phyloP scores from a whole-genome alignment of 2,113 vertebrate species.

The Catagonus wagneri region DNA sequence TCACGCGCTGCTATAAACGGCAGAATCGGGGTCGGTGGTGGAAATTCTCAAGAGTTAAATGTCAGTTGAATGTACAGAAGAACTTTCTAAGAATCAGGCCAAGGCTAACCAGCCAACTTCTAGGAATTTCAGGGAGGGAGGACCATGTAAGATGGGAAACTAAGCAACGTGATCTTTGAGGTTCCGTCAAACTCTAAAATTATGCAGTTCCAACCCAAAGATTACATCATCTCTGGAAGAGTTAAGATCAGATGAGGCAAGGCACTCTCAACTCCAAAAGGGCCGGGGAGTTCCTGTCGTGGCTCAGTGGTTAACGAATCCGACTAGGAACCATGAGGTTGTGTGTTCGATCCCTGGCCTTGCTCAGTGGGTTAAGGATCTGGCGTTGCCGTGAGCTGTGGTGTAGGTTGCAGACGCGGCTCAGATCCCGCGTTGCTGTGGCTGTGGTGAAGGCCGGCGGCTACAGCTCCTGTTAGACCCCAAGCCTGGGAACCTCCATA shows the following conservation, averaged over 20 bases:
- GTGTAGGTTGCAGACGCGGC: no score
- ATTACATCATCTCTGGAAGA: background rate
- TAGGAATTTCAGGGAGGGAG: background rate
- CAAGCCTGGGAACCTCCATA: no score
- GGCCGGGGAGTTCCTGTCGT: no score
- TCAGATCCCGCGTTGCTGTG: no score
- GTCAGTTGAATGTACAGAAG: constrained; percentile 18
- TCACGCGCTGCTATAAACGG: background rate
- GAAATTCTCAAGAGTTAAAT: constrained; percentile 42
- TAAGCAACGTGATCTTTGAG: background rate
- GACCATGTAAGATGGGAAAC: background rate
- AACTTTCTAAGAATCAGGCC: constrained; percentile 29
- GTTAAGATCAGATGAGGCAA: background rate
- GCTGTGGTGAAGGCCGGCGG: no score
- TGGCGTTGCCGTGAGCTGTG: no score
- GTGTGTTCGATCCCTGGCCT: no score
- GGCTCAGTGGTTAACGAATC: no score
- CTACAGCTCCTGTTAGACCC: no score
- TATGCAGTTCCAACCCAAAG: background rate
- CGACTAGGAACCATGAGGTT: no score
- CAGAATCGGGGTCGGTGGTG: background rate
- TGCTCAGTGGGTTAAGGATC: no score
- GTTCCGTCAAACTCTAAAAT: background rate
- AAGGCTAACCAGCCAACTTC: background rate
- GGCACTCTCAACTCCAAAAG: background rate